phyloP scores from a whole-genome alignment of 2,113 vertebrate species.

The Myotis brandtii region DNA sequence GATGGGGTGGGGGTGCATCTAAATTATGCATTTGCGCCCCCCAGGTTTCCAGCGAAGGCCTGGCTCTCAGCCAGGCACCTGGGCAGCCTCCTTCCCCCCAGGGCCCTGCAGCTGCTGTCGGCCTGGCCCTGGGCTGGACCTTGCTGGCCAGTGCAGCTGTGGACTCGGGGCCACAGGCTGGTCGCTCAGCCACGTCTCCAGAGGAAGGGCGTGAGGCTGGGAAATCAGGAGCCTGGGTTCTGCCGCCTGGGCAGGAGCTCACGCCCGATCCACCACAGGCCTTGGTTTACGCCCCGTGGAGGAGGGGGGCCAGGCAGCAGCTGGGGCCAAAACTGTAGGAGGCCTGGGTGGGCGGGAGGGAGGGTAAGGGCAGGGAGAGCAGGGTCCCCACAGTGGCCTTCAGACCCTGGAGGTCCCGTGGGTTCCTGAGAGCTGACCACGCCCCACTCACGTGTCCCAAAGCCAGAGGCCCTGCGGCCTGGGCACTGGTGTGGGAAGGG shows the following conservation, averaged over 20 bases:
- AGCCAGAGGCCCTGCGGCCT: background rate
- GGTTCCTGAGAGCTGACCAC: background rate
- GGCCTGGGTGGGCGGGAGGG: background rate
- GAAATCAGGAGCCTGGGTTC: background rate
- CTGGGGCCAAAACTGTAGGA: background rate
- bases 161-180: background rate
- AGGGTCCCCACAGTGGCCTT: background rate
- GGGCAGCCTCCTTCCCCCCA: background rate
- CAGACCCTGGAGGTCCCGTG: background rate
- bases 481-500: background rate
- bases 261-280: too few relatives aligned
- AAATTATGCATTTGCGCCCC: background rate
- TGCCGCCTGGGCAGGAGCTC: background rate
- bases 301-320: background rate
- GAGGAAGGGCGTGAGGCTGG: background rate
- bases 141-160: background rate
- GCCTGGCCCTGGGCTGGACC: background rate
- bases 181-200: background rate
- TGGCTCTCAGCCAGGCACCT: background rate
- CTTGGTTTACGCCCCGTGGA: background rate
- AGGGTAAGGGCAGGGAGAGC: background rate
- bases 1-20: constrained; percentile 3
- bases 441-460: background rate
- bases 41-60: background rate
- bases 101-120: background rate